These are phyloP conservation scores for Hyles vespertilio DNA, from an alignment of 1,140 invertebrate genomes.

Conservation along the genomic window DNA sequence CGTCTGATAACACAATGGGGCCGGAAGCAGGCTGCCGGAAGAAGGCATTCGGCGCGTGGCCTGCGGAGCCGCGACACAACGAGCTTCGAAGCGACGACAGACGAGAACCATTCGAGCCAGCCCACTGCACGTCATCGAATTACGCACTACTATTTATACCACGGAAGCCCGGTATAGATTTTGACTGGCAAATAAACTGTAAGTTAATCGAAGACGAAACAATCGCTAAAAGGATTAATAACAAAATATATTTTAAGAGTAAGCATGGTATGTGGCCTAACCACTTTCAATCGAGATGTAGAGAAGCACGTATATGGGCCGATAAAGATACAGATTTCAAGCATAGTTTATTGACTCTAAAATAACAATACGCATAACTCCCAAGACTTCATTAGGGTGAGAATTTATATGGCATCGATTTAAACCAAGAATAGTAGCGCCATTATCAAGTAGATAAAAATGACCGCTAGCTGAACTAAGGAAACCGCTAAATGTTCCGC, in stretches of 20 bases:
- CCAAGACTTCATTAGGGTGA: too few species aligned
- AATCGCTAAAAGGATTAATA: too few species aligned
- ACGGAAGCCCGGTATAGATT: too few species aligned
- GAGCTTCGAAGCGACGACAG: slow-evolving; percentile 37
- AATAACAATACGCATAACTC: not conserved
- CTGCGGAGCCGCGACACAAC: slow-evolving; percentile 6
- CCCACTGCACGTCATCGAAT: slow-evolving; percentile 31
- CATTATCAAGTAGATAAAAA: slow-evolving; percentile 6
- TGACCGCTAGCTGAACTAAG: slow-evolving; percentile 8
- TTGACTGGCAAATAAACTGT: too few species aligned
- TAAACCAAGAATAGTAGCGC: not conserved
- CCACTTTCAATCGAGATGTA: too few species aligned
- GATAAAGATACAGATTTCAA: too few species aligned
- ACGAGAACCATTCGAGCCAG: slow-evolving; percentile 21
- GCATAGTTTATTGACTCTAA: not conserved
- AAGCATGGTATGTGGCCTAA: too few species aligned
- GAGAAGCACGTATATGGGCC: too few species aligned
- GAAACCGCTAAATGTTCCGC: slow-evolving; percentile 29
- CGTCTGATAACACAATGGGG: slow-evolving; percentile 5
- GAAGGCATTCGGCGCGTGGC: slow-evolving; percentile 35
- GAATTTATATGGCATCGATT: not conserved
- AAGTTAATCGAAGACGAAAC: too few species aligned
- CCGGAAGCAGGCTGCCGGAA: slow-evolving; percentile 49
- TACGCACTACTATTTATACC: slow-evolving; percentile 17
- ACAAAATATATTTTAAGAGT: too few species aligned